Conservation (phyloP, 2,113 vertebrate genomes). For the Dendropsophus ebraccatus region DNA sequence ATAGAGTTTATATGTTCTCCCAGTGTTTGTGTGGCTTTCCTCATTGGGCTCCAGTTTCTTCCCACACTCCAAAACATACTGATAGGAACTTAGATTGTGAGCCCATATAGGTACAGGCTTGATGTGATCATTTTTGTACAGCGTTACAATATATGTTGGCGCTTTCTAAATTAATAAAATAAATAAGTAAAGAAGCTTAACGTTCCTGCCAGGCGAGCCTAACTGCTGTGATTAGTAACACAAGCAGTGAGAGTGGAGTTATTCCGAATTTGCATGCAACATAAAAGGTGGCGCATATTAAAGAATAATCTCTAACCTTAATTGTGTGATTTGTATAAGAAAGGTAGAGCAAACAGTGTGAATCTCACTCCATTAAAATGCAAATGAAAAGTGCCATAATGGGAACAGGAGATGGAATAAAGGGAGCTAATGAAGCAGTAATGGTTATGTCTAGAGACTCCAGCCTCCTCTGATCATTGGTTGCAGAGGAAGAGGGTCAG, state of each 20-base stretch:
- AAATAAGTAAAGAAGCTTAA: background rate
- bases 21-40: too few relatives aligned
- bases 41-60: too few relatives aligned
- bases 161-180: too few relatives aligned
- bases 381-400: constrained; percentile 48
- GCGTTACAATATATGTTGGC: too few relatives aligned
- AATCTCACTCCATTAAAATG: constrained; percentile 53
- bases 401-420: constrained; percentile 55
- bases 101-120: too few relatives aligned
- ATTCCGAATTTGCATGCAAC: background rate
- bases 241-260: background rate
- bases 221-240: background rate
- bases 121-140: too few relatives aligned
- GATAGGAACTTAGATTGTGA: too few relatives aligned
- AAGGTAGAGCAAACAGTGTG: constrained; percentile 48
- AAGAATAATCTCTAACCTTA: constrained; percentile 29
- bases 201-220: too few relatives aligned
- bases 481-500: constrained; percentile 24
- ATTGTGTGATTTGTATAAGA: constrained; percentile 49
- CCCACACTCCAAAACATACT: too few relatives aligned
- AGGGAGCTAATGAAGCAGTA: constrained; percentile 56
- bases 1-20: too few relatives aligned
- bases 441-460: constrained; percentile 51
- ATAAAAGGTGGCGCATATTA: background rate
- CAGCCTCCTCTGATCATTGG: constrained; percentile 49